Percentiles rank a stretch among this genome's conserved stretches.
Conservation (phyloP, 2,113 vertebrate species). For the Hemiscyllium ocellatum region DNA sequence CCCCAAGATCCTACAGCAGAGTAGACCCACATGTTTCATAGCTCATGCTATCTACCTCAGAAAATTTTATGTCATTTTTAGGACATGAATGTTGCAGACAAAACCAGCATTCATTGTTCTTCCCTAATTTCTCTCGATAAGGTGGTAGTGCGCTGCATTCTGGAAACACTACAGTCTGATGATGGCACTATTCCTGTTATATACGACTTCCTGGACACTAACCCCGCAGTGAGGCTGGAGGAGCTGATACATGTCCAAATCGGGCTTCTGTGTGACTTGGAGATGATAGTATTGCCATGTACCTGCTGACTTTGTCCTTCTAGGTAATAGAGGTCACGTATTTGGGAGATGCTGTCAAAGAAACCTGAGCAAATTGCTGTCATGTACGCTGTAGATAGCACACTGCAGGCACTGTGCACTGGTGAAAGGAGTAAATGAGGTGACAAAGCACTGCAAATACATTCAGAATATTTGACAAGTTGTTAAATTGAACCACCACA, state of each 20-base stretch:
- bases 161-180: neutral
- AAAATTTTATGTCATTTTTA: neutral
- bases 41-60: neutral
- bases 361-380: neutral
- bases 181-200: neutral
- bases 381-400: neutral
- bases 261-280: neutral
- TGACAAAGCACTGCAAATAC: neutral
- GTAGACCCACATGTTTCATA: neutral
- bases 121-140: neutral
- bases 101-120: neutral
- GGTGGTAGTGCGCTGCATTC: neutral
- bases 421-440: neutral
- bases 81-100: neutral
- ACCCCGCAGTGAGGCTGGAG: neutral
- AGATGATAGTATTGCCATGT: too few relatives aligned
- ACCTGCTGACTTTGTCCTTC: neutral
- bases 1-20: neutral
- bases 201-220: neutral
- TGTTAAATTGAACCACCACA: neutral
- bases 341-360: neutral
- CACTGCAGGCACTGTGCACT: neutral
- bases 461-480: neutral
- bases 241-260: neutral
- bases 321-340: neutral